These are phyloP conservation scores for Bombylius discolor DNA, from an alignment of 2,888 invertebrate species.

Conservation along the genomic window DNA sequence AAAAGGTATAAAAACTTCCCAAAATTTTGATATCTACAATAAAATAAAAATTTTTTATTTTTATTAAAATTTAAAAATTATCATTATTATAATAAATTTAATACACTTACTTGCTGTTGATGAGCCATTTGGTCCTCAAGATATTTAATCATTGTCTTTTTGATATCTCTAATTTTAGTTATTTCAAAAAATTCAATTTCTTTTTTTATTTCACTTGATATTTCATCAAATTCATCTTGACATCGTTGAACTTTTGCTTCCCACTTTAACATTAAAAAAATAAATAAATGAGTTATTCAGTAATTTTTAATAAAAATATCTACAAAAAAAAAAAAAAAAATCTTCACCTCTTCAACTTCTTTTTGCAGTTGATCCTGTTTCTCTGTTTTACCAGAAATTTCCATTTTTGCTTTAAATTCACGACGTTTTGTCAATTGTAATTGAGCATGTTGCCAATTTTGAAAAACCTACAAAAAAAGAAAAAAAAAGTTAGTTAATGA, in stretches of 20 bases:
- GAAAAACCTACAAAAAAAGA: constrained; percentile 61
- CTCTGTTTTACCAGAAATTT: constrained; percentile 78
- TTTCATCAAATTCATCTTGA: constrained; percentile 90
- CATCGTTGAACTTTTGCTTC: constrained; percentile 93
- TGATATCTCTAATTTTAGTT: constrained; percentile 78
- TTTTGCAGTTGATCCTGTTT: constrained; percentile 76
- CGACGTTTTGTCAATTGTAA: constrained; percentile 86
- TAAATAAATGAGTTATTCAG: not conserved
- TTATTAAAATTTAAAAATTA: not conserved
- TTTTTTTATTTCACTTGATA: constrained; percentile 84
- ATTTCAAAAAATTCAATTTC: constrained; percentile 89
- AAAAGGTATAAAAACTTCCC: constrained; percentile 90
- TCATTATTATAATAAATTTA: too few relatives aligned
- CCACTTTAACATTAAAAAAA: constrained; percentile 49
- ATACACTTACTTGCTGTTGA: constrained; percentile 67
- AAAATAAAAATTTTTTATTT: too few relatives aligned
- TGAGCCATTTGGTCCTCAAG: constrained; percentile 88
- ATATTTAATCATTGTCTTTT: constrained; percentile 77
- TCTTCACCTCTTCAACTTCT: constrained; percentile 78
- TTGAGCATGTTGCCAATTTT: constrained; percentile 96
- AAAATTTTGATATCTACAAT: constrained; percentile 28
- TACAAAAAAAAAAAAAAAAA: not conserved
- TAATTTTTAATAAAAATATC: too few relatives aligned
- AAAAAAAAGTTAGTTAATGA: not conserved
- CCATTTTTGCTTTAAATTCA: constrained; percentile 85